Base-by-base conservation (phyloP, 2,888 invertebrate genomes). In the Clistopyga incitator region DNA sequence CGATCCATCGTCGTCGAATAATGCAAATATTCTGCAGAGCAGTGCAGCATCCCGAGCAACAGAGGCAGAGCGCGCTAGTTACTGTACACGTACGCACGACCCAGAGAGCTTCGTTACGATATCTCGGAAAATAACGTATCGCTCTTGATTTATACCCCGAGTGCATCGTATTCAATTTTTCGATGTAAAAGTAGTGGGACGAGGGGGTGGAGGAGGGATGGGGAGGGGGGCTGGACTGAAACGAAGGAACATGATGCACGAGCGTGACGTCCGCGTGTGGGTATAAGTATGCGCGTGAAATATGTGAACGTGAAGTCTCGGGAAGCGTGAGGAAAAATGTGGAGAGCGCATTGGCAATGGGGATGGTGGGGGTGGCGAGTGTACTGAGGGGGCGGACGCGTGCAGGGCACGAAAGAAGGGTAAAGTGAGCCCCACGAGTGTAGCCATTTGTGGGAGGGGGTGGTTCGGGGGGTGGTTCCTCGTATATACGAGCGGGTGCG, bases 101-200 rank as follows among this genome's bases (percentile, higher is more conserved):
- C 50, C 38, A 38, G 38, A 47, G 47, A 54, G 75, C 68, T 81
- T 82, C 78, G 82, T 80, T 84, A 82, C 80, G 75, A 54, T 82
- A 84, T 86, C 80, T 67, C 59, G 23, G 61, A 77, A 68, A 47
- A 68, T 54, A 77, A 45, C 79, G 78, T 68, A 79, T 82, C 78
- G 79, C 67, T 78, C 81, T 81, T 87, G 85, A 87, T 87, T 87
- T 87, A 87, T 86, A 81, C 71, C 84, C 67, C 72, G 64, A 59
- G 71, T 65, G 84, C 78, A 78, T 86, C 85, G 85, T 77, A 87
- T 86, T 86, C 84, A 87, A 87, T 87, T 87, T 86, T 78, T 75
- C 78, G 68, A 67, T 38, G 71, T 34, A 71, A 70, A 82, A 78
- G 80, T 64, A 80, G 68, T 67, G 75, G 80, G 77, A 84, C 64